phyloP scores from a whole-genome alignment of 1,140 invertebrate species.

The Ips typographus region DNA sequence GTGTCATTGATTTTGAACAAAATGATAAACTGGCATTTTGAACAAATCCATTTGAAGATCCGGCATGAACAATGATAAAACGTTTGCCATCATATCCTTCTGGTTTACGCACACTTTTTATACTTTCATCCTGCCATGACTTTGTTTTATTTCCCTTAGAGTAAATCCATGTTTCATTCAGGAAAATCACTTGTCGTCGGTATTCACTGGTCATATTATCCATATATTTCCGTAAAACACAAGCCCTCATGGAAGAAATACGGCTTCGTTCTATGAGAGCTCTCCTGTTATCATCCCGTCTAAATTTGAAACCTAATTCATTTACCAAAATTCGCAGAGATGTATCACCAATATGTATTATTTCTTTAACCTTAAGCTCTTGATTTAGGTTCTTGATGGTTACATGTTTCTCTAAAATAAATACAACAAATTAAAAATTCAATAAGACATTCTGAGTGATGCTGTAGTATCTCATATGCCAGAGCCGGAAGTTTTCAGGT shows the following conservation, averaged over 20 bases:
- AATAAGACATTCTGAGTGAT: no score
- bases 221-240: not conserved
- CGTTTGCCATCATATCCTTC: conserved; percentile 15
- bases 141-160: not conserved
- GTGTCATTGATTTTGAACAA: conserved; percentile 35
- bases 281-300: not conserved
- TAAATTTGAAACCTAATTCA: not conserved
- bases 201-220: not conserved
- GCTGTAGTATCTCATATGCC: no score
- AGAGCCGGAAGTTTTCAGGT: no score
- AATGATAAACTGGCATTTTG: conserved; percentile 38
- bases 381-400: no score
- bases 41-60: conserved; percentile 41
- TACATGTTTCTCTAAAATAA: no score
- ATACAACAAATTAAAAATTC: no score
- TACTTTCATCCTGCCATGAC: not conserved
- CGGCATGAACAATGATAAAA: conserved; percentile 41
- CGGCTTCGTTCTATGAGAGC: not conserved
- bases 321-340: no score
- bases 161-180: not conserved
- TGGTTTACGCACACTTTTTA: not conserved
- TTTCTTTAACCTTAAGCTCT: no score
- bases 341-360: no score
- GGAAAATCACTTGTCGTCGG: not conserved
- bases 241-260: not conserved